These are phyloP conservation scores for Pelobates fuscus DNA, from an alignment of 2,113 vertebrate species.

Conservation along the genomic window DNA sequence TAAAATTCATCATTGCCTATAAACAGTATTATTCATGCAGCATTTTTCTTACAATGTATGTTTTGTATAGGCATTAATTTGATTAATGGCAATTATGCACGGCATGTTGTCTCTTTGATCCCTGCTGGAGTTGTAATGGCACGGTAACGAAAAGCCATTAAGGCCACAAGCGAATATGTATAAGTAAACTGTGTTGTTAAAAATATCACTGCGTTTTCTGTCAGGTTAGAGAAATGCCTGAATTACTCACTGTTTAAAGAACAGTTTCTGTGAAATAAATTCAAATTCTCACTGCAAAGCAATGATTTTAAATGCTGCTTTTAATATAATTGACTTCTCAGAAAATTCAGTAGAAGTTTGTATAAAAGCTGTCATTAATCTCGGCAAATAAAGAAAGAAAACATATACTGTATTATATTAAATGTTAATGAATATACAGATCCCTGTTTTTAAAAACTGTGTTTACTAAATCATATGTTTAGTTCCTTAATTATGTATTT, in stretches of 20 bases:
- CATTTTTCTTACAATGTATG: neutral
- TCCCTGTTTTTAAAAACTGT: too few relatives aligned
- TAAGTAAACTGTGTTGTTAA: neutral
- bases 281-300: neutral
- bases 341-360: conserved; percentile 3
- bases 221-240: neutral
- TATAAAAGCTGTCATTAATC: neutral
- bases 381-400: too few relatives aligned
- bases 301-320: neutral
- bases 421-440: too few relatives aligned
- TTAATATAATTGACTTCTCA: conserved; percentile 18
- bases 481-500: too few relatives aligned
- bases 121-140: neutral
- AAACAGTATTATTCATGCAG: neutral
- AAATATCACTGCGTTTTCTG: neutral
- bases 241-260: neutral
- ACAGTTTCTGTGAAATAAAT: conserved; percentile 10
- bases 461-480: too few relatives aligned
- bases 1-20: neutral
- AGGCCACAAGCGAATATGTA: neutral
- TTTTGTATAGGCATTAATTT: neutral
- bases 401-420: too few relatives aligned
- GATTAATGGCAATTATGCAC: neutral
- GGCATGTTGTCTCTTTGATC: neutral
- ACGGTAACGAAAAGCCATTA: neutral